A percentile compares a stretch with the other conserved stretches of the same genome.
phyloP scores from a whole-genome alignment of 2,888 invertebrate genomes.

The Hesperia comma region DNA sequence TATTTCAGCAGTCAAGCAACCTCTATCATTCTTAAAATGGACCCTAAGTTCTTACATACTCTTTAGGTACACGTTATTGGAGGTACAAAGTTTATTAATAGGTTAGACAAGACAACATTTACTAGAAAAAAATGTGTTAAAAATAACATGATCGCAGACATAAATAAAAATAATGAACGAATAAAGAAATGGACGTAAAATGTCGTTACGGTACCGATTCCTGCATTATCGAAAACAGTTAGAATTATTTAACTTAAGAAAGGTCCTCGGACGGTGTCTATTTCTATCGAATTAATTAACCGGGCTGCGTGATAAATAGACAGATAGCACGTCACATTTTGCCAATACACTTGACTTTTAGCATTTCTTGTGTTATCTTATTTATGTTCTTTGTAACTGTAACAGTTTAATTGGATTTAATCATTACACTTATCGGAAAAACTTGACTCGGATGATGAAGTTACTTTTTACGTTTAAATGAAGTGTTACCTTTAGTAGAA shows the following conservation, averaged over 20 bases:
- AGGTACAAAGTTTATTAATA: no score
- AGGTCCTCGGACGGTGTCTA: not conserved
- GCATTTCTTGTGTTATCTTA: slow-evolving; percentile 1
- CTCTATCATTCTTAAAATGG: no score
- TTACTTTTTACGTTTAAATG: no score
- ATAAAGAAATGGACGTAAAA: slow-evolving; percentile 5
- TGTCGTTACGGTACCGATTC: slow-evolving; percentile 12
- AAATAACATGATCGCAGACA: not conserved
- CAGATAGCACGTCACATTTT: not conserved
- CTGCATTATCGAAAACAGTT: slow-evolving; percentile 4
- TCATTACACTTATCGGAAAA: not conserved
- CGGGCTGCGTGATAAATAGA: not conserved
- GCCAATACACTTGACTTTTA: not conserved
- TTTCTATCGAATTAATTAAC: not conserved
- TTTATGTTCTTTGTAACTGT: slow-evolving; percentile 5
- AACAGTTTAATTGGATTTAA: not conserved
- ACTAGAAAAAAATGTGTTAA: no score
- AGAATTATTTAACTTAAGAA: not conserved
- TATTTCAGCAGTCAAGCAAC: no score
- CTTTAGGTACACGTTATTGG: no score
- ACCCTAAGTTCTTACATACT: no score
- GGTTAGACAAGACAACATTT: no score
- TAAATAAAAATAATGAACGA: not conserved
- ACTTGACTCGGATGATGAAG: no score
- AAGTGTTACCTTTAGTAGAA: no score